Evolutionary conservation across 2,113 vertebrate species (phyloP).

Genomic region (Tenebrosternarchus preto): DNA sequence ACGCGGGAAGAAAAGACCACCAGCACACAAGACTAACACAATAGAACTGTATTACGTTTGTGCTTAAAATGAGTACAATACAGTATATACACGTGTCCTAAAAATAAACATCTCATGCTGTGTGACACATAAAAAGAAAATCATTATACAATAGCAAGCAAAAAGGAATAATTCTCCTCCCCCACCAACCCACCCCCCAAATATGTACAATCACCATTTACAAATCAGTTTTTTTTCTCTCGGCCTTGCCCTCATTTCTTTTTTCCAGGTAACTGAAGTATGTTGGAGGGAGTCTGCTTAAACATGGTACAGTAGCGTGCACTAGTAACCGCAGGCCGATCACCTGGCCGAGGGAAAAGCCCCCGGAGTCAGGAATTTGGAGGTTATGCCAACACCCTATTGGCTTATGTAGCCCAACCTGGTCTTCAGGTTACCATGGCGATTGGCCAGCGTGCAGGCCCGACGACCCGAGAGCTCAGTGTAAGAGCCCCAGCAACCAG

Average conservation of each 20-base stretch:
- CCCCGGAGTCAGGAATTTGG: constrained; percentile 29
- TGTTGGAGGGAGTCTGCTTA: constrained; percentile 28
- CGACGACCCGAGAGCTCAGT: constrained; percentile 18
- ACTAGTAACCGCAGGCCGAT: constrained; percentile 26
- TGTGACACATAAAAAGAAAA: constrained; percentile 83
- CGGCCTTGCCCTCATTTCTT: constrained; percentile 19
- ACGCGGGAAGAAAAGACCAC: constrained; percentile 69
- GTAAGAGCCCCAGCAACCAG: constrained; percentile 38
- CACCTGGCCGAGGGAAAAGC: constrained; percentile 1
- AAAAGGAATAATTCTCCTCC: constrained; percentile 63
- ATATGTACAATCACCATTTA: constrained; percentile 72
- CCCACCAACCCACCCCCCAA: constrained; percentile 12
- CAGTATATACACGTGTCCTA: constrained; percentile 95
- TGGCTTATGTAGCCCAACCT: constrained; percentile 35
- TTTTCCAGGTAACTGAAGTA: constrained; percentile 29
- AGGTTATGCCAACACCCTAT: constrained; percentile 25
- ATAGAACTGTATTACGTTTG: constrained; percentile 99
- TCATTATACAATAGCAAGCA: constrained; percentile 78
- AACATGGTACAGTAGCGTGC: constrained; percentile 37
- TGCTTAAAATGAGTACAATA: constrained; percentile 97
- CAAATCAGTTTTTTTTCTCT: constrained; percentile 59
- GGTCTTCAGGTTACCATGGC: constrained; percentile 40
- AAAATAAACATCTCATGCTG: constrained; percentile 99
- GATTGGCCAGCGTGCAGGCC: constrained; percentile 27
- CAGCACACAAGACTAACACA: constrained; percentile 87